Evolutionary conservation across 2,888 invertebrate genomes (phyloP), one percentile per base, ranked within the genome.

Genomic region (Lasioglossum morio): DNA sequence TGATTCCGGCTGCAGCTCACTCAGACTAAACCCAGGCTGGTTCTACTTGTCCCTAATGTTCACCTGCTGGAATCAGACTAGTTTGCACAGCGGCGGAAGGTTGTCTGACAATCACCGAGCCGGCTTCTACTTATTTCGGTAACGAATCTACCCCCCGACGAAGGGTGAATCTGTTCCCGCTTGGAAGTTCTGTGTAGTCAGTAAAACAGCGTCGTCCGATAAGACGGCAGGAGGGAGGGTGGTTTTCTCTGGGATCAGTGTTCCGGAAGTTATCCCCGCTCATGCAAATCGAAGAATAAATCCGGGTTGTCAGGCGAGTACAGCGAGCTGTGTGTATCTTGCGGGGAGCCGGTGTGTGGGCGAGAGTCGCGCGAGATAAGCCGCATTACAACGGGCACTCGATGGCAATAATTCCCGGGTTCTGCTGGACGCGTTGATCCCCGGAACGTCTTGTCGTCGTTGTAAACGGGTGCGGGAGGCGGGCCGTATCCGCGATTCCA

Each of bases 251-350:
- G 5, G 27, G 27, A 14, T 12, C 75, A 70, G 16, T 69, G 43
- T 72, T 14, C 27, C n/a, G 40, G 34, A 19, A 12, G 69, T 30
- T 80, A 76, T 72, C 75, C 76, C 30, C 72, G 69, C 80, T 84
- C 80, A 84, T 84, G 84, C 81, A 84, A 84, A 76, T 77, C 84
- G 40, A 63, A 53, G 80, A 63, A 84, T 81, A 80, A 80, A 81
- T 84, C 73, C 30, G 30, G n/a, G 57, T 79, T 12, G 72, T 79
- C 72, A 34, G 72, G 57, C 60, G 43, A 43, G 40, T 72, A 60
- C 30, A 46, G 7, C 30, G 60, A 57, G 27, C 79, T 27, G 57
- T 79, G 57, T 72, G 60, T 30, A 37, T 72, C 40, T 19, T 19
- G 12, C 14, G 23, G 40, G 16, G 12, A 19, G 43, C 34, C 27